Evolutionary conservation across 1,140 invertebrate species (phyloP).

Genomic region (Bombyx mori): DNA sequence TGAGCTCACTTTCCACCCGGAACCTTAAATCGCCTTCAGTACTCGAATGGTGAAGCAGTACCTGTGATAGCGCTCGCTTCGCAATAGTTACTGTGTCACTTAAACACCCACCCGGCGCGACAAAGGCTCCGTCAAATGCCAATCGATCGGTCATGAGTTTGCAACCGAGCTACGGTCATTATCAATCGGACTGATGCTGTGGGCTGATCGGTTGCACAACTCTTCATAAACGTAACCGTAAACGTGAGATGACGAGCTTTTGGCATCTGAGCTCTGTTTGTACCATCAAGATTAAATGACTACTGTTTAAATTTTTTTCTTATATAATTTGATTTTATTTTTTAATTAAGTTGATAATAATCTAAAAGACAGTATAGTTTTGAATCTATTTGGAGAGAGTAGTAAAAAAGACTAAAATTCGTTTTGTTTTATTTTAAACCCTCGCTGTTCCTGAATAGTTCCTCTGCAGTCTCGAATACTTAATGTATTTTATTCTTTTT

Average conservation of each 20-base stretch:
- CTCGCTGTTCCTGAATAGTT: no score
- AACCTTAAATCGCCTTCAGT: conserved; percentile 43
- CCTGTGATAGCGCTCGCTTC: conserved; percentile 14
- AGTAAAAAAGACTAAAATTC: conserved; percentile 35
- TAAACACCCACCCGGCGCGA: conserved; percentile 48
- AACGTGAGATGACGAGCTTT: background rate
- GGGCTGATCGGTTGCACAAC: conserved; percentile 34
- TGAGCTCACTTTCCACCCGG: conserved; percentile 75
- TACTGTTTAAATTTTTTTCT: no score
- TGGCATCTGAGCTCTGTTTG: conserved; percentile 3
- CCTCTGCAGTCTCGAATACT: no score
- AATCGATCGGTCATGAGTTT: conserved; percentile 54
- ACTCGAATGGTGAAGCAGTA: conserved; percentile 51
- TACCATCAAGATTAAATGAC: no score
- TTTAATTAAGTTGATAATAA: no score
- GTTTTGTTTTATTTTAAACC: background rate
- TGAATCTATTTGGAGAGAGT: conserved; percentile 28
- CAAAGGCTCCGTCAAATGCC: conserved; percentile 51
- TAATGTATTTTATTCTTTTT: no score
- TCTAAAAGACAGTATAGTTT: no score
- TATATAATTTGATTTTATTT: no score
- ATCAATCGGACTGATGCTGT: conserved; percentile 14
- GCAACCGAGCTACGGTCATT: conserved; percentile 37
- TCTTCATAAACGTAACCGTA: background rate
- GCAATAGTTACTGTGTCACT: conserved; percentile 38